Percentiles rank a stretch among this genome's conserved stretches.
phyloP scores from a whole-genome alignment of 2,113 vertebrate species.

The Pelvicachromis taeniatus region DNA sequence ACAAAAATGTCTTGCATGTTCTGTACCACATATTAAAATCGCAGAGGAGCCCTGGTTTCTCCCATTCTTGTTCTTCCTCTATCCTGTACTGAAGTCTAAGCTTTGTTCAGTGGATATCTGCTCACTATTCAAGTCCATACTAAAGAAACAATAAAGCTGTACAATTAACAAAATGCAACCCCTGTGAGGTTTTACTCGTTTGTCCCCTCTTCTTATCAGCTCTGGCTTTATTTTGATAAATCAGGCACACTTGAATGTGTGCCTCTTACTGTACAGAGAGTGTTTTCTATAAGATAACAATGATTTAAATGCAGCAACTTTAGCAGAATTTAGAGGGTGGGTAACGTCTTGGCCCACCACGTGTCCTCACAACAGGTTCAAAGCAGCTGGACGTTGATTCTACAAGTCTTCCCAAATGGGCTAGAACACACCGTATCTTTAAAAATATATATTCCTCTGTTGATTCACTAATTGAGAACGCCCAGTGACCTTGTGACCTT shows the following conservation, averaged over 20 bases:
- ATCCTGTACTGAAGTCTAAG: conserved; percentile 51
- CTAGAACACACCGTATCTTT: too few species aligned
- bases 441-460: too few species aligned
- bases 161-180: conserved; percentile 45
- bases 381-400: too few species aligned
- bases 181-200: not conserved
- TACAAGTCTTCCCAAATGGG: too few species aligned
- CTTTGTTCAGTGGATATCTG: conserved; percentile 50
- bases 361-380: too few species aligned
- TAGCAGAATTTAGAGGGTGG: not conserved
- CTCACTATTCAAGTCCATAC: conserved; percentile 40
- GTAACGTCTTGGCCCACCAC: too few species aligned
- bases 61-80: conserved; percentile 30
- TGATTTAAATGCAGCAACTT: not conserved
- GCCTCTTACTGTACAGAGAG: not conserved
- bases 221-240: not conserved
- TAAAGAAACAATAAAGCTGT: conserved; percentile 70
- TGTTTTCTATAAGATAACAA: not conserved
- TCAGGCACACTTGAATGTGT: not conserved
- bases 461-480: too few species aligned
- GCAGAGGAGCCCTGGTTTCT: conserved; percentile 10
- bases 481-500: too few species aligned
- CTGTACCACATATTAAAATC: conserved; percentile 19
- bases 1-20: not conserved
- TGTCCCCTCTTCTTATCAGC: not conserved